Conservation (phyloP, 2,113 vertebrate species). For the Xiphophorus hellerii region DNA sequence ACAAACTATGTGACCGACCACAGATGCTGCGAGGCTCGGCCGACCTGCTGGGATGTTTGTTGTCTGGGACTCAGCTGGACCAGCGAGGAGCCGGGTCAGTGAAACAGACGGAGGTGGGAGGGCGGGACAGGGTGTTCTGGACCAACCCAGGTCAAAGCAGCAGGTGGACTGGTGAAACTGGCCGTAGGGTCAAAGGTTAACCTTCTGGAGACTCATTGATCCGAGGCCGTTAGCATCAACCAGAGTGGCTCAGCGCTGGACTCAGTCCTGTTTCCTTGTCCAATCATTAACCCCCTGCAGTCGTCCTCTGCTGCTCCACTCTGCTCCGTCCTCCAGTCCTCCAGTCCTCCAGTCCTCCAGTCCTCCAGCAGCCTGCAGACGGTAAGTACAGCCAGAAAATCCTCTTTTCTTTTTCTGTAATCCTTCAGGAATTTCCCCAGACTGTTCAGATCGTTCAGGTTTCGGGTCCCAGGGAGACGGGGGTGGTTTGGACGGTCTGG, state of each 20-base stretch:
- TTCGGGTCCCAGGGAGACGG: not conserved
- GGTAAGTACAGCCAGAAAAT: conserved; percentile 52
- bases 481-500: not conserved
- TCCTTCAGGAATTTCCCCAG: conserved; percentile 68
- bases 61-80: conserved; percentile 29
- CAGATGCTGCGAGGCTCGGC: too few relatives aligned
- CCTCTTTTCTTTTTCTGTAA: conserved; percentile 48
- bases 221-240: too few relatives aligned
- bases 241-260: too few relatives aligned
- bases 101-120: conserved; percentile 28
- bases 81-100: conserved; percentile 7
- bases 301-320: not conserved
- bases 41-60: conserved; percentile 47
- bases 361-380: conserved; percentile 4
- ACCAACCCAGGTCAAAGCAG: not conserved
- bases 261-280: not conserved
- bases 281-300: conserved; percentile 20
- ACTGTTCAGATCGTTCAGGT: conserved; percentile 33
- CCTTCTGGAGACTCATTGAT: not conserved
- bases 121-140: too few relatives aligned
- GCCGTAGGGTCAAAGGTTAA: not conserved
- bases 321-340: not conserved
- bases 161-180: not conserved
- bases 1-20: not conserved
- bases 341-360: not conserved